Evolutionary conservation across 2,113 vertebrate species (phyloP), one percentile per base, ranked within the genome.

Genomic region (Terrapene triunguis): DNA sequence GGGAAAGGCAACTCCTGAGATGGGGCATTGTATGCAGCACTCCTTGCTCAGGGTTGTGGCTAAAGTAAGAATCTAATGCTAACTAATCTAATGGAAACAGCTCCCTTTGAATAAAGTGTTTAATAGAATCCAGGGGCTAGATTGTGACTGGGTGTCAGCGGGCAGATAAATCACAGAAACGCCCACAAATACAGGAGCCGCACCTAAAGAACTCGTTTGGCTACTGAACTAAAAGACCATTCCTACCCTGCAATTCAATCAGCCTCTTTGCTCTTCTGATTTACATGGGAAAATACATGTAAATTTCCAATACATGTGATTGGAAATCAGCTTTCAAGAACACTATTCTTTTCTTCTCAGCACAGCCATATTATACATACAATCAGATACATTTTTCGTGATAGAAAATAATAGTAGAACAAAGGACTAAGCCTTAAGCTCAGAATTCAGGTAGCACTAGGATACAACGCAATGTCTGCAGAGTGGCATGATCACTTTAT

Each of bases 321-420:
- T 84, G 38, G 27, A 88, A 92, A 93, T 59, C 1, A 83, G 72
- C 47, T 93, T 90, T 89, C 82, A 93, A 72, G 87, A 90, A 42
- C 8, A n/a, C 22, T 21, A 79, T 25, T n/a, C 32, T 86, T 93
- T 0, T 0, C 11, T n/a, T 86, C 25, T 25, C 87, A 74, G 13
- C 59, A 21, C 25, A 65, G 16, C 44, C 6, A 25, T 0, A 1
- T 24, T 95, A 53, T 47, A 13, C 24, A n/a, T 65, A 89, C 12
- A 35, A 22, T 82, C 47, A 79, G 16, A 87, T 85, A 84, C 62
- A 84, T 78, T 44, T 4, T 83, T 29, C 38, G 72, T 10, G 32
- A 82, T 25, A 55, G 35, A 89, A 84, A 90, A 90, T 53, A 19
- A 35, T 54, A 51, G 54, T 44, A 53, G 54, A 86, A 35, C 84